These are phyloP conservation scores for Drosophila melanosoma DNA, from an alignment of 2,888 invertebrate species.

Conservation along the genomic window DNA sequence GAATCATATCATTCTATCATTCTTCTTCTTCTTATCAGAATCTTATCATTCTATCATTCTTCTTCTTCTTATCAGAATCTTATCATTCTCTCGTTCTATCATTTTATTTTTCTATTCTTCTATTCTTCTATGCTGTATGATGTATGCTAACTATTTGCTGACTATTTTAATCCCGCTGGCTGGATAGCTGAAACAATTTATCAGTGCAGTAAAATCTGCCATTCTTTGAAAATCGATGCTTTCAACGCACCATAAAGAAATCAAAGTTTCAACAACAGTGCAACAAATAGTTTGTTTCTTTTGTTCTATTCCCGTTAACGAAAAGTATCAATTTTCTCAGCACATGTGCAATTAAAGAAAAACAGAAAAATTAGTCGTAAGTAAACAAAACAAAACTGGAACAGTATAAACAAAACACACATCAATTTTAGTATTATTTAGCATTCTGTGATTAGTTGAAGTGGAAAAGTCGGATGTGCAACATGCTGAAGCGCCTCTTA, in stretches of 20 bases:
- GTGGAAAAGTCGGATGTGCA: not conserved
- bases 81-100: too few relatives aligned
- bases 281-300: not conserved
- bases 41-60: too few relatives aligned
- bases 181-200: not conserved
- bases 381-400: conserved; percentile 3
- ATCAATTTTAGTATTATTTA: not conserved
- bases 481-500: conserved; percentile 12
- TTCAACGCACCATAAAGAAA: not conserved
- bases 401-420: not conserved
- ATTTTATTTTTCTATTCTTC: too few relatives aligned
- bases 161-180: not conserved
- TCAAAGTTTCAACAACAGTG: not conserved
- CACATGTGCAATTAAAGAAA: not conserved
- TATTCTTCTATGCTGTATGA: too few relatives aligned
- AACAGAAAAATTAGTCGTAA: not conserved
- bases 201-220: not conserved
- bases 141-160: too few relatives aligned
- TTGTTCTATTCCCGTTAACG: not conserved
- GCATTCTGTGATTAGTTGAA: not conserved
- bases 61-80: too few relatives aligned
- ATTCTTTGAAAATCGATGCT: not conserved
- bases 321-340: not conserved
- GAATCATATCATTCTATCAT: too few relatives aligned
- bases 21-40: too few relatives aligned